Base-by-base conservation (phyloP, 2,113 vertebrate genomes). In the Connochaetes taurinus region DNA sequence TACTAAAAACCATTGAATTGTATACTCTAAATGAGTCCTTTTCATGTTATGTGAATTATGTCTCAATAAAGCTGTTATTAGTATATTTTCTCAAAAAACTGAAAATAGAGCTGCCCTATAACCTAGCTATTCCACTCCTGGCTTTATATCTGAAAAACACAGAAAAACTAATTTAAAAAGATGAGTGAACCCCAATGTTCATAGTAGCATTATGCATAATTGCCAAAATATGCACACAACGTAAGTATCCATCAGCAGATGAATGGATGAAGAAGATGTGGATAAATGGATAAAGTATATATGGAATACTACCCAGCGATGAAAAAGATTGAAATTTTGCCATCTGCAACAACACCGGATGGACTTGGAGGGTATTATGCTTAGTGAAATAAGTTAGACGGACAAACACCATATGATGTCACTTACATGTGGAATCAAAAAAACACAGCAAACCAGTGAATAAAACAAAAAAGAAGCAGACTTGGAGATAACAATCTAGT, bases 1-100 rank as follows among this genome's bases (percentile, higher is more conserved):
- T 3, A 33, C 29, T 43, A 7, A n/a, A n/a, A 9, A 10, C 17
- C 23, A 16, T 0, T 0, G n/a, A 52, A 15, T 0, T 0, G 17
- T 50, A 7, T 25, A 14, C 12, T 40, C 10, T 7, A 40, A 5
- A 7, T 1, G 45, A 40, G 31, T 10, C 17, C 0, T 4, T 21
- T 12, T 88, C 5, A 43, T 7, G 33, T n/a, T 3, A 7, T 3
- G 3, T 17, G 52, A 31, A n/a, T n/a, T 15, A 5, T 2, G 11
- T 29, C 57, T n/a, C 21, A 15, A 13, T 16, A 43, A 89, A 36
- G 12, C 80, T 9, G 5, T 71, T 52, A 43, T 14, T 60, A 27
- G 45, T 19, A 80, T 6, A 8, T 47, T 33, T 50, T 80, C 27
- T 80, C 76, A 50, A 80, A 80, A 80, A 80, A 33, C 45, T 50